Base-by-base conservation (phyloP, 2,888 invertebrate species). In the Drosophila cognata region DNA sequence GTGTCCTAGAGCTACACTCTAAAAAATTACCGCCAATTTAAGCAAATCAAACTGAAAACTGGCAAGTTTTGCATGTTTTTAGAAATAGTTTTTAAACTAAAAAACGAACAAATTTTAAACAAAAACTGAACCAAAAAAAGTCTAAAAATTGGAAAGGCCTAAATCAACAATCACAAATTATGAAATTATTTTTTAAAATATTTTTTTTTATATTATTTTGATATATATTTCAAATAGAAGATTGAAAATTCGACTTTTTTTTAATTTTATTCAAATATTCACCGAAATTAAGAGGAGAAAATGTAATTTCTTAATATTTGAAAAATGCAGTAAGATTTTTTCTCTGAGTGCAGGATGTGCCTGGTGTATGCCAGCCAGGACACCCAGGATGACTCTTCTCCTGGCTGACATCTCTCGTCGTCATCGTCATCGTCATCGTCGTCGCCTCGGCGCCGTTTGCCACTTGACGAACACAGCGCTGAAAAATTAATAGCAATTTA, bases 401-500 rank as follows among this genome's bases (percentile, higher is more conserved):
- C 52, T 33, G 21, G 16, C 67, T 61, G 64, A 65, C 74, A 65
- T 64, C 41, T 43, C 46, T 25, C 46, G 25, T 46, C 46, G 46
- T 46, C 21, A 1, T 7, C 43, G 38, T 35, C 35, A 1, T 18
- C 41, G 10, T 13, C 43, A 2, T 21, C 46, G 13, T 21, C 81
- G 80, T 74, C 76, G 77, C 75, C 73, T 60, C 76, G 86, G 77
- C 90, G 77, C 82, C 89, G 72, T 76, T 82, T 85, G 74, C 82
- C 85, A 89, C 85, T 89, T 86, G 85, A 86, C 89, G 85, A 89
- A 71, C 85, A 74, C 35, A 28, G 80, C 82, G 82, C 82, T 91
- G 90, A 92, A 91, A 92, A 91, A 91, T 91, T 91, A 92, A 92
- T 91, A 84, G 92, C 92, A 91, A 92, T 92, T 91, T 92, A 92